These are phyloP conservation scores for Mugil cephalus DNA, from an alignment of 2,113 vertebrate genomes.

Conservation along the genomic window DNA sequence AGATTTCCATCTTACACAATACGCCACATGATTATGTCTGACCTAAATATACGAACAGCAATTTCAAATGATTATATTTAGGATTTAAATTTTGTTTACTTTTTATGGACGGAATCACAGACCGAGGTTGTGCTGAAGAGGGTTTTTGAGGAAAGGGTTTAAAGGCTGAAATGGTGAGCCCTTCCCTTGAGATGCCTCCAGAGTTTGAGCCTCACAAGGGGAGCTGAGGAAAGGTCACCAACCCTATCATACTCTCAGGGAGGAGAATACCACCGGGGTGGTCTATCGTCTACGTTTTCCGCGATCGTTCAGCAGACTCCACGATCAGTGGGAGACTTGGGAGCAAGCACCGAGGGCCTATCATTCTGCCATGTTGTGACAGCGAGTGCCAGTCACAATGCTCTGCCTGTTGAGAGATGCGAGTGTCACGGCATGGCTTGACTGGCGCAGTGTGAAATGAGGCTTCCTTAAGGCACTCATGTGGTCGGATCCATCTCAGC, in stretches of 20 bases:
- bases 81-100: neutral
- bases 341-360: conserved; percentile 52
- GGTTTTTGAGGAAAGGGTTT: conserved; percentile 11
- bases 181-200: conserved; percentile 25
- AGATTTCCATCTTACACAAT: neutral
- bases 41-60: neutral
- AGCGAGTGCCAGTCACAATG: conserved; percentile 61
- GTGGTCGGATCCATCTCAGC: conserved; percentile 70
- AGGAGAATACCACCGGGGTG: conserved; percentile 28
- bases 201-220: conserved; percentile 10
- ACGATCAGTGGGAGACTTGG: conserved; percentile 51
- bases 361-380: conserved; percentile 74
- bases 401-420: conserved; percentile 65
- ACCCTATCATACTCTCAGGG: conserved; percentile 25
- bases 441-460: conserved; percentile 67
- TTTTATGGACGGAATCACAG: neutral
- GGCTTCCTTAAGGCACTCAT: conserved; percentile 59
- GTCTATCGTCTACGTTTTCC: conserved; percentile 12
- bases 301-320: conserved; percentile 45
- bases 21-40: neutral
- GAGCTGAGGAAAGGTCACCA: conserved; percentile 48
- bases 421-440: conserved; percentile 55
- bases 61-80: neutral
- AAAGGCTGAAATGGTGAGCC: conserved; percentile 7
- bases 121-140: neutral